Evolutionary conservation across 2,797 vertebrate species (phyloP).

Genomic region (Erethizon dorsatum): DNA sequence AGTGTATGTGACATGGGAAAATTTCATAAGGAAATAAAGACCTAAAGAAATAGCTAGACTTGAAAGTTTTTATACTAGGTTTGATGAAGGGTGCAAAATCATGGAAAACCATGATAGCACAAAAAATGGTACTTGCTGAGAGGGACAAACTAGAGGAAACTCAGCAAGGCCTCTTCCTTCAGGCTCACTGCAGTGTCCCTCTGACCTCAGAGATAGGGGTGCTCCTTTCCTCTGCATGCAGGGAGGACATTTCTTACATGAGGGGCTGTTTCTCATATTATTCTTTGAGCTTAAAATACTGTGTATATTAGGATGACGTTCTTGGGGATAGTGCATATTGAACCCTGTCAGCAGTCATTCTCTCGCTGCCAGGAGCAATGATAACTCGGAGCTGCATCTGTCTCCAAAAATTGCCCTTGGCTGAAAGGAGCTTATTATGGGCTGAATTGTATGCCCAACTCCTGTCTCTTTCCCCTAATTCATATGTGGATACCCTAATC

Average conservation of each 20-base stretch:
- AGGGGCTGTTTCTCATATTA: not conserved
- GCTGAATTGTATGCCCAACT: not conserved
- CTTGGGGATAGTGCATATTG: not conserved
- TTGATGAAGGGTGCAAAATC: not conserved
- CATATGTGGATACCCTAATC: not conserved
- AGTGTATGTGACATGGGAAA: not conserved
- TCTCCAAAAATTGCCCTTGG: slow-evolving; percentile 5
- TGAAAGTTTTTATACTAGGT: not conserved
- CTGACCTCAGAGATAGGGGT: not conserved
- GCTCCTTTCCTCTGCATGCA: not conserved
- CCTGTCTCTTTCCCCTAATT: not conserved
- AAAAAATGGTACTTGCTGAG: not conserved
- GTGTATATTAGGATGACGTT: not conserved
- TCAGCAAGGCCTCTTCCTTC: not conserved
- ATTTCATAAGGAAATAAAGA: not conserved
- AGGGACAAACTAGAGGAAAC: not conserved
- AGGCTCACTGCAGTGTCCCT: not conserved
- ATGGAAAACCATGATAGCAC: not conserved
- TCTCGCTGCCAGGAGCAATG: not conserved
- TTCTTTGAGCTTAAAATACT: not conserved
- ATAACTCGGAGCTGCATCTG: not conserved
- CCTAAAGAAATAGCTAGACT: not conserved
- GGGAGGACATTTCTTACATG: not conserved
- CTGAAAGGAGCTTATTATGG: not conserved
- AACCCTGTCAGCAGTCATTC: not conserved